Percentiles rank a stretch among this genome's conserved stretches.
phyloP scores from a whole-genome alignment of 2,797 vertebrate species.

The Potorous gilbertii region DNA sequence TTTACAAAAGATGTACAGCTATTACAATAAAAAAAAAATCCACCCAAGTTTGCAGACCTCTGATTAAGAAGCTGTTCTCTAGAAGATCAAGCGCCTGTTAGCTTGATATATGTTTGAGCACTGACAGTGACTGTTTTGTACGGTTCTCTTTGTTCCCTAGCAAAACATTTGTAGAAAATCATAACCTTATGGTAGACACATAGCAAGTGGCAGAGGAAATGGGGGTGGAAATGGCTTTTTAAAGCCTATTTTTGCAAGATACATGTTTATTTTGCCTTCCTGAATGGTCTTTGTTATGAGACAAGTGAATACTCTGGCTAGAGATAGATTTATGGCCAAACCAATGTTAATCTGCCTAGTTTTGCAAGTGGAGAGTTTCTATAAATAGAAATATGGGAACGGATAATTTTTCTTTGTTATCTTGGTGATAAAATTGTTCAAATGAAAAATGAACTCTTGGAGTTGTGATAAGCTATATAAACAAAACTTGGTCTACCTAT shows the following conservation, averaged over 20 bases:
- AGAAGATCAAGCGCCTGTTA: neutral
- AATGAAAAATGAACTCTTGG: conserved; percentile 1
- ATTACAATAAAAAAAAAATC: neutral
- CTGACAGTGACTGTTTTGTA: neutral
- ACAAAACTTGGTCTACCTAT: conserved; percentile 13
- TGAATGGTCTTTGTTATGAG: neutral
- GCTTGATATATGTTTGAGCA: neutral
- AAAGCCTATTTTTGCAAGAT: neutral
- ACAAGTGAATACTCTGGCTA: neutral
- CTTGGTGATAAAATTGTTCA: neutral
- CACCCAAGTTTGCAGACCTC: neutral
- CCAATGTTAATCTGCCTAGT: neutral
- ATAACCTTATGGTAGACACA: conserved; percentile 6
- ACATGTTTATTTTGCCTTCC: conserved; percentile 9
- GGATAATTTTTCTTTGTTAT: conserved; percentile 8
- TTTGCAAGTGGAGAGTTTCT: conserved; percentile 3
- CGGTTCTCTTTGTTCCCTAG: conserved; percentile 4
- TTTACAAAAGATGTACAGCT: neutral
- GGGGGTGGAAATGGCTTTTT: neutral
- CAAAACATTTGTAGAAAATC: conserved; percentile 20
- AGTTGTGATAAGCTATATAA: neutral
- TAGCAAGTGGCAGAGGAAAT: neutral
- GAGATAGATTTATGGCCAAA: neutral
- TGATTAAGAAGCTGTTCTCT: neutral
- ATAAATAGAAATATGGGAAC: neutral